Conservation (phyloP, 2,113 vertebrate genomes). For the Pangasianodon gigas region DNA sequence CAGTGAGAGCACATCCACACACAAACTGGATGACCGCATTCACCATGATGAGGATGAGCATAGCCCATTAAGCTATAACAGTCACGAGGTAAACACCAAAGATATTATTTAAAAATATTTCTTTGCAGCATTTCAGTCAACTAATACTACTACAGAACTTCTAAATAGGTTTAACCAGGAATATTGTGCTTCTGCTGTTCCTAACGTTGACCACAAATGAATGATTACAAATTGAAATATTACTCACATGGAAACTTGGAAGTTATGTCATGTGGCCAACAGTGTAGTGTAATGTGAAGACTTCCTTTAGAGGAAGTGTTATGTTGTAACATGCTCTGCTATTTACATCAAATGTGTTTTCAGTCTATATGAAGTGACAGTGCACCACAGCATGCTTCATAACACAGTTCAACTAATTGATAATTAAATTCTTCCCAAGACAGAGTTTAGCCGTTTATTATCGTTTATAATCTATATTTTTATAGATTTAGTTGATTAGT, state of each 20-base stretch:
- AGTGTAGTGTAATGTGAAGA: not conserved
- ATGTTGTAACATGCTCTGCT: not conserved
- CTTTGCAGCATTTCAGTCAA: not conserved
- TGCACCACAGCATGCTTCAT: not conserved
- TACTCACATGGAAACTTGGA: not conserved
- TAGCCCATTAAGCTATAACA: not conserved
- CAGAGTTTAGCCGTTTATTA: not conserved
- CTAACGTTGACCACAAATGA: not conserved
- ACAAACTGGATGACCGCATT: slow-evolving; percentile 8
- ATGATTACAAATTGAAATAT: not conserved
- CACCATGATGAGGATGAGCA: slow-evolving; percentile 4
- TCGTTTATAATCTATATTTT: no score
- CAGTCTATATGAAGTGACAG: not conserved
- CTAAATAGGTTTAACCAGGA: not conserved
- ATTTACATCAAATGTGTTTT: not conserved
- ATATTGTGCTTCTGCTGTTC: not conserved
- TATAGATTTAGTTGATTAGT: not conserved
- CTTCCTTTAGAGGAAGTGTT: not conserved
- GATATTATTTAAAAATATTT: not conserved
- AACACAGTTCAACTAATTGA: not conserved
- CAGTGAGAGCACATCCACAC: not conserved
- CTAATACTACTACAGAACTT: not conserved
- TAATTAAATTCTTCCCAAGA: not conserved
- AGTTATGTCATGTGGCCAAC: not conserved
- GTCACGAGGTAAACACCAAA: slow-evolving; percentile 29